Evolutionary conservation across 2,888 invertebrate species (phyloP).

Genomic region (Pheosia tremula): DNA sequence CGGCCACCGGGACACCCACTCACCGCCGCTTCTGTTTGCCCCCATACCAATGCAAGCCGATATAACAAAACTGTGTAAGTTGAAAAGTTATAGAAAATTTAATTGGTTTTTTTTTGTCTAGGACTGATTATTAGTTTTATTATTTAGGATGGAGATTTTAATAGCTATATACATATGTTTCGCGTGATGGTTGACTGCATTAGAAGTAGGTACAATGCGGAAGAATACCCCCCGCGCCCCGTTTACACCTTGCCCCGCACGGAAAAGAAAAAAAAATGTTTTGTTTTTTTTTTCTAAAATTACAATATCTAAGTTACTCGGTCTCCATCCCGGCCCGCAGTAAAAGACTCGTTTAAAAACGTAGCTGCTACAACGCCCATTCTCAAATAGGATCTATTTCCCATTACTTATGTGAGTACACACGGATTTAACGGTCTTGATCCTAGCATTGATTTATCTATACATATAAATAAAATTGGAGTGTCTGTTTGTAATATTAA

Average conservation of each 20-base stretch:
- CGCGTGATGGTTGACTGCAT: no score
- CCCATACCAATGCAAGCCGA: background rate
- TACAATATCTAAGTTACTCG: background rate
- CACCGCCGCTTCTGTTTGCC: constrained; percentile 37
- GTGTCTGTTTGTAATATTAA: no score
- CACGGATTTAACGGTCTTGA: constrained; percentile 23
- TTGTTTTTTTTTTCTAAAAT: background rate
- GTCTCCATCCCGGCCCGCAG: constrained; percentile 16
- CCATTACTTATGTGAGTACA: constrained; percentile 36
- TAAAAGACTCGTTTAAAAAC: constrained; percentile 53
- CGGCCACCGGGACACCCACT: constrained; percentile 38
- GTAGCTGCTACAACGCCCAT: constrained; percentile 48
- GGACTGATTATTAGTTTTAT: no score
- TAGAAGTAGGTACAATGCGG: no score
- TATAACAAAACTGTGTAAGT: constrained; percentile 1
- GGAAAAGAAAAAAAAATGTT: no score
- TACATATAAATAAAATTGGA: no score
- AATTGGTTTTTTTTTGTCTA: no score
- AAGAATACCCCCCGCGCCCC: no score
- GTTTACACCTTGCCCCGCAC: no score
- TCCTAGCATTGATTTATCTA: constrained; percentile 14
- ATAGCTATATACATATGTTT: no score
- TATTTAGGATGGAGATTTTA: no score
- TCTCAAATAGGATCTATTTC: constrained; percentile 48
- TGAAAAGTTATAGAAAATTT: background rate